Base-by-base conservation (phyloP, 2,888 invertebrate species). In the Palloptera scutellata region DNA sequence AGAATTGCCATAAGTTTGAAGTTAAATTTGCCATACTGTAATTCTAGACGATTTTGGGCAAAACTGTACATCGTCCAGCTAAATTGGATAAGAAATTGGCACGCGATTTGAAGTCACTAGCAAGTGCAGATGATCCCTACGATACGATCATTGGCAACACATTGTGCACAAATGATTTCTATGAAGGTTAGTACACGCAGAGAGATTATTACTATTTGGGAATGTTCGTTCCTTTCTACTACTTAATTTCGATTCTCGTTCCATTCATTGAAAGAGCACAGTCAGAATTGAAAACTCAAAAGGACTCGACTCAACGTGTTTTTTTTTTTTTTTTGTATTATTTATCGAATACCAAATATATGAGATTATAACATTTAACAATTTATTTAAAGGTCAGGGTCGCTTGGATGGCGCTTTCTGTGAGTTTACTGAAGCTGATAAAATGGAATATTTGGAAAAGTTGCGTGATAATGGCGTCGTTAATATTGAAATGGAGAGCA, bases 401-500 rank as follows among this genome's bases (percentile, higher is more conserved):
- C 90, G 98, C 53, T 86, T 97, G 73, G 98, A 98, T 84, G 98
- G 98, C 1, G 97, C 97, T 5, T 97, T 98, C 86, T 98, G 98
- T 85, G 96, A 97, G 77, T 97, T 95, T 86, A 90, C 90, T 1
- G 93, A 94, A 81, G 85, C 88, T n/a, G 97, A 98, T 73, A 97
- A 97, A 86, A 90, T 94, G 89, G 91, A 91, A 59, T 98, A 95
- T 83, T 86, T 98, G 76, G 89, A 89, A 74, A 88, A 90, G 73
- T 81, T 96, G 70, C 89, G 91, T 72, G 88, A 90, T 70, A 86
- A 90, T 59, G 96, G 96, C 1, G 94, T 98, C 13, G 90, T 93
- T 30, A 98, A 98, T 85, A 97, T 98, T 77, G 98, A 98, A 87
- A 97, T 97, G 98, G 98, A 98, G 86, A 93, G 94, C 51, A 88